Evolutionary conservation across 2,888 invertebrate species (phyloP), one percentile per base, ranked within the genome.

Genomic region (Hydraecia micacea): DNA sequence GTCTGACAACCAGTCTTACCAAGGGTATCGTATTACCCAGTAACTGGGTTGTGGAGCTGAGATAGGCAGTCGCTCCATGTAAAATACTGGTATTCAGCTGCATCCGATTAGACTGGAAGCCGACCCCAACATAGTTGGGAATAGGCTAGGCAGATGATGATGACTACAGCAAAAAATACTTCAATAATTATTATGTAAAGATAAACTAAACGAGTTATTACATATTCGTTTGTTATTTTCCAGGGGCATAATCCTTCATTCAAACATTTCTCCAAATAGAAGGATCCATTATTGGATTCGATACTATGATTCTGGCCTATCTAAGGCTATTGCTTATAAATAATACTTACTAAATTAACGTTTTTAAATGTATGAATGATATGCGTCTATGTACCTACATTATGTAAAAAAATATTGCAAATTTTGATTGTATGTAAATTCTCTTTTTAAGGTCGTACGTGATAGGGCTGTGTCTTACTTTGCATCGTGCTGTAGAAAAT

Each of bases 391-490:
- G 15, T 52, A 21, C 49, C 0, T 52, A 21, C 18, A 77, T 68
- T 79, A 70, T 82, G 67, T 63, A 72, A 70, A 67, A 80, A 71
- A 70, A 73, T 46, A 73, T 78, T 86, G 83, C 73, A 85, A 86
- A 83, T 85, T 82, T 86, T 85, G 70, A 85, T 86, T 89, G 83
- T 84, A 82, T 88, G 85, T 75, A 55, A 85, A 81, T 81, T 36
- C 49, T 49, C 28, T 77, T 68, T 71, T 60, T 62, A 60, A 60
- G 7, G 21, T 49, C 8, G n/a, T 52, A 32, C 32, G 15, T 60
- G 49, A 62, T 42, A 71, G 18, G 68, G 28, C 36, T 49, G 46
- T 62, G 21, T 11, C 42, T 52, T 18, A 7, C 11, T 42, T 67
- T 65, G 80, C 1, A 25, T n/a, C 2, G 21, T 15, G 21, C n/a